Conservation (phyloP, 2,888 invertebrate genomes). For the Agrypnus murinus region DNA sequence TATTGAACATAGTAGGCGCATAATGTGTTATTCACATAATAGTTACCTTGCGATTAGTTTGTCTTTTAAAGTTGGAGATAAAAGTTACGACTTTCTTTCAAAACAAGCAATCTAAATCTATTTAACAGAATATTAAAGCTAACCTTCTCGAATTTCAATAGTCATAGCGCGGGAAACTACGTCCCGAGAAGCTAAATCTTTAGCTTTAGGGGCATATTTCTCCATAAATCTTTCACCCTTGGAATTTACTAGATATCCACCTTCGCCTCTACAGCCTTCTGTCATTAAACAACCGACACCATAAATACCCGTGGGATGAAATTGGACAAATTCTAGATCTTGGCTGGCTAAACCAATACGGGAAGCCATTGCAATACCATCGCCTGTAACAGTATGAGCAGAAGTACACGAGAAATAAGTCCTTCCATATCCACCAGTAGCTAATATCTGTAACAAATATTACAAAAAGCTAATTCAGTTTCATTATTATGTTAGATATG, state of each 20-base stretch:
- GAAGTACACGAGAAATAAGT: conserved; percentile 99
- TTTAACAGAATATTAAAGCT: no score
- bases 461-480: background rate
- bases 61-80: no score
- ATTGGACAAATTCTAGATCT: conserved; percentile 99
- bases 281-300: conserved; percentile 99
- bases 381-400: conserved; percentile 99
- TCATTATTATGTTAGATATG: no score
- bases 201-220: conserved; percentile 98
- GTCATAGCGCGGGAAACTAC: conserved; percentile 99
- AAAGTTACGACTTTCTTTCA: no score
- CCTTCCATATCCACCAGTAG: conserved; percentile 92
- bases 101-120: no score
- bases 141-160: conserved; percentile 96
- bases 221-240: conserved; percentile 99
- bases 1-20: no score
- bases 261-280: conserved; percentile 97
- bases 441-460: conserved; percentile 75
- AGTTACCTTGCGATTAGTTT: no score
- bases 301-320: conserved; percentile 99
- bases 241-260: conserved; percentile 96
- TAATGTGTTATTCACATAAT: no score
- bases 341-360: conserved; percentile 94
- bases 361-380: conserved; percentile 96
- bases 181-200: conserved; percentile 98